Evolutionary conservation across 2,113 vertebrate species (phyloP).

Genomic region (Oceanodroma tethys): DNA sequence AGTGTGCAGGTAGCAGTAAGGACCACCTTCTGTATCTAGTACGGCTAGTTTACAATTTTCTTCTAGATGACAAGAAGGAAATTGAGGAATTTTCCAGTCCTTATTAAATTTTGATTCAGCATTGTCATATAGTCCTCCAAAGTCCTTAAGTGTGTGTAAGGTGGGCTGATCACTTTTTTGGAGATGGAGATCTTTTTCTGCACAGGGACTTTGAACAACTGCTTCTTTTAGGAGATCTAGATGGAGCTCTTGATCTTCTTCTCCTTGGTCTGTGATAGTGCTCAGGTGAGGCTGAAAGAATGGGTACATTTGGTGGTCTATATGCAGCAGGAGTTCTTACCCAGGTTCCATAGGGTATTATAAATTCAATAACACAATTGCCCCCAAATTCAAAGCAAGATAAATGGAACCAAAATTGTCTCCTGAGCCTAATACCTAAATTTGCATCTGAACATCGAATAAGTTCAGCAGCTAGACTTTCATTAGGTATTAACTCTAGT

Average conservation of each 20-base stretch:
- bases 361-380: background rate
- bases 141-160: background rate
- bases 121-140: background rate
- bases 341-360: background rate
- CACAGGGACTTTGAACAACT: accelerated
- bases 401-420: background rate
- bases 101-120: background rate
- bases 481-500: background rate
- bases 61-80: background rate
- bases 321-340: background rate
- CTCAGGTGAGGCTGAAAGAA: background rate
- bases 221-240: background rate
- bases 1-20: background rate
- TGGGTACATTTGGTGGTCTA: background rate
- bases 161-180: background rate
- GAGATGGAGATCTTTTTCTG: background rate
- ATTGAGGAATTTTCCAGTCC: background rate
- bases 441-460: background rate
- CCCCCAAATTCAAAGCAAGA: background rate
- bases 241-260: background rate
- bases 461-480: background rate
- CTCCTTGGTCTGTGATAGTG: background rate
- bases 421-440: background rate
- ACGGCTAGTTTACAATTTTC: background rate
- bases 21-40: background rate